A percentile compares a stretch with the other conserved stretches of the same genome.
Conservation (phyloP, 1,140 invertebrate genomes). For the Prorops nasuta region DNA sequence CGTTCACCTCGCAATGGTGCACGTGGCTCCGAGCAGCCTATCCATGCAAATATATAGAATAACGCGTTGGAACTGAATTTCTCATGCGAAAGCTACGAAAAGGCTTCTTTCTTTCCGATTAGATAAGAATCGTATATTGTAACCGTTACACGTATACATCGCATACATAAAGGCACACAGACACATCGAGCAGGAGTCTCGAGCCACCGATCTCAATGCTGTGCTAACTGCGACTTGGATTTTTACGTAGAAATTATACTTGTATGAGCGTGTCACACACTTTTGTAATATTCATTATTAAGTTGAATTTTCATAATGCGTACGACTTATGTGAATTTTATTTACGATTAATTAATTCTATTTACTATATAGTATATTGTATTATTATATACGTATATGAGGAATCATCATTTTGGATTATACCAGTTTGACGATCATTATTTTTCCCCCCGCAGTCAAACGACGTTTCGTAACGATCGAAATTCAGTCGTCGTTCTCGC, state of each 20-base stretch:
- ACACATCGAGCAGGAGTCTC: conserved; percentile 45
- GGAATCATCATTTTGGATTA: too few relatives aligned
- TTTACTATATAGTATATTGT: conserved; percentile 33
- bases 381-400: too few relatives aligned
- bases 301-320: conserved; percentile 37
- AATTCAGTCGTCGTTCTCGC: conserved; percentile 24
- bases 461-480: conserved; percentile 44
- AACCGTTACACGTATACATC: too few relatives aligned
- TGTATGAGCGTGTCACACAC: conserved; percentile 35
- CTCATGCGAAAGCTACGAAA: too few relatives aligned
- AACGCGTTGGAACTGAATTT: too few relatives aligned
- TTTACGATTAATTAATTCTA: conserved; percentile 42
- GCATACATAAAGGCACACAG: too few relatives aligned
- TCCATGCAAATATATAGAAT: too few relatives aligned
- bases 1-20: too few relatives aligned
- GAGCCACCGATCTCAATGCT: conserved; percentile 51
- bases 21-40: too few relatives aligned
- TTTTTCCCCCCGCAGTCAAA: too few relatives aligned
- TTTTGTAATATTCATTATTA: conserved; percentile 36
- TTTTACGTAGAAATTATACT: conserved; percentile 29
- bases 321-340: conserved; percentile 45
- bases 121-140: too few relatives aligned
- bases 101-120: too few relatives aligned
- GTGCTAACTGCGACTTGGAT: conserved; percentile 39
- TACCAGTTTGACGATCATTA: conserved; percentile 43